These are phyloP conservation scores for Nephrocerus scutellatus DNA, from an alignment of 2,888 invertebrate genomes.

Conservation along the genomic window DNA sequence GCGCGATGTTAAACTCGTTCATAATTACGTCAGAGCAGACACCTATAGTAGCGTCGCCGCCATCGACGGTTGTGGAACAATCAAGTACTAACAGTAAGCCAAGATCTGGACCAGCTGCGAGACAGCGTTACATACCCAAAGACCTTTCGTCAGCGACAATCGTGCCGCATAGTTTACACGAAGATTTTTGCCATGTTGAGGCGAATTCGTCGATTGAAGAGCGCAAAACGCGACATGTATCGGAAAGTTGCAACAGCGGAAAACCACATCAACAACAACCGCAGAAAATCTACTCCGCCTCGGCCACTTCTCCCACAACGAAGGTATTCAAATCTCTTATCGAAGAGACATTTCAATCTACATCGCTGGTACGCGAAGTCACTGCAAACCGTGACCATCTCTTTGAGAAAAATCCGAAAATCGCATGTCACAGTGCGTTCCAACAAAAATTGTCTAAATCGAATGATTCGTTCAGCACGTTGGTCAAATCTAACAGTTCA, in stretches of 20 bases:
- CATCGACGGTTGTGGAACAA: neutral
- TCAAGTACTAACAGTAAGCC: constrained; percentile 37
- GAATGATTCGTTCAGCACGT: constrained; percentile 39
- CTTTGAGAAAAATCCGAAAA: constrained; percentile 47
- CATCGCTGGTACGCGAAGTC: constrained; percentile 37
- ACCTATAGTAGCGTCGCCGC: neutral
- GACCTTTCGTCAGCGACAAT: constrained; percentile 46
- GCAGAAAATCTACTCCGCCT: constrained; percentile 5
- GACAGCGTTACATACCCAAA: constrained; percentile 54
- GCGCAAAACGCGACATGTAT: no score
- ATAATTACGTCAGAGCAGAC: constrained; percentile 20
- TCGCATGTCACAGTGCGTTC: constrained; percentile 51
- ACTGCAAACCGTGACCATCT: constrained; percentile 26
- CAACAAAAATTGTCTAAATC: constrained; percentile 52
- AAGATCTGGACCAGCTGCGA: constrained; percentile 50
- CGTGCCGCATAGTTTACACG: constrained; percentile 9
- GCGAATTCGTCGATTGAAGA: no score
- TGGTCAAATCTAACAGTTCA: no score
- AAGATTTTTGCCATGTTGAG: constrained; percentile 2
- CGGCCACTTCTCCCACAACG: constrained; percentile 14
- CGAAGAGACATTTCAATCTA: constrained; percentile 40
- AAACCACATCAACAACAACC: no score
- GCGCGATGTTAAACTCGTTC: constrained; percentile 35
- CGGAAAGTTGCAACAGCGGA: no score
- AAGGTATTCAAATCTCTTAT: constrained; percentile 30